These are phyloP conservation scores for Psittacula cyanocephala DNA, from an alignment of 2,113 vertebrate species.

Conservation along the genomic window DNA sequence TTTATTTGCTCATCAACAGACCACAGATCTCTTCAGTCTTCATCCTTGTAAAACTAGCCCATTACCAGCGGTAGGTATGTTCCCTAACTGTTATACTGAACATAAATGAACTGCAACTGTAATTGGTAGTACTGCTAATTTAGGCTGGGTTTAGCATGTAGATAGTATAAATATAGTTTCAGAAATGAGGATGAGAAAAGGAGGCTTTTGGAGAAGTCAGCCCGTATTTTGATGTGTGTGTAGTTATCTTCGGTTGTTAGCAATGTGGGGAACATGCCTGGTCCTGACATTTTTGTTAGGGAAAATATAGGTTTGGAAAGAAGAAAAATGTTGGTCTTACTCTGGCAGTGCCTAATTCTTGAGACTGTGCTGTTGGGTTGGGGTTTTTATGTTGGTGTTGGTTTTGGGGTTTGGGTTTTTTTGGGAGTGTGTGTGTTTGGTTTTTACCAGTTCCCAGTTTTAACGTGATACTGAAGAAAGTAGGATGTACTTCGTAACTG, in stretches of 20 bases:
- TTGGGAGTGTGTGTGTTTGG: not conserved
- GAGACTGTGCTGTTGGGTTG: not conserved
- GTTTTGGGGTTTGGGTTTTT: not conserved
- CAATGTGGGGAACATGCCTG: not conserved
- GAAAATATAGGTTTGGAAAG: not conserved
- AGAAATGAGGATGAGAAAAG: not conserved
- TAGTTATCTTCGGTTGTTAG: not conserved
- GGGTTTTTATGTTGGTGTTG: not conserved
- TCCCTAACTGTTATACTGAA: not conserved
- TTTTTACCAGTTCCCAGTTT: not conserved
- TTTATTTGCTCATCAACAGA: not conserved
- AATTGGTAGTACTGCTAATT: not conserved
- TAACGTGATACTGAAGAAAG: not conserved
- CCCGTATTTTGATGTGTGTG: not conserved
- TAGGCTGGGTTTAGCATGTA: not conserved
- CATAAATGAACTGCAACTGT: not conserved
- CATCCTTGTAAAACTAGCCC: not conserved
- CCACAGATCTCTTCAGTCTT: not conserved
- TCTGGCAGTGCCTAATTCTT: not conserved
- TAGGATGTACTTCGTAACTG: not conserved
- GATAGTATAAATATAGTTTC: not conserved
- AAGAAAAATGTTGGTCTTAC: not conserved
- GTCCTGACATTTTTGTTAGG: not conserved
- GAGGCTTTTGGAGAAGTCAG: not conserved
- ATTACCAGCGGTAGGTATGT: not conserved